A percentile compares a stretch with the other conserved stretches of the same genome.
Evolutionary conservation across 2,797 vertebrate species (phyloP).

Genomic region (Bradypus variegatus): DNA sequence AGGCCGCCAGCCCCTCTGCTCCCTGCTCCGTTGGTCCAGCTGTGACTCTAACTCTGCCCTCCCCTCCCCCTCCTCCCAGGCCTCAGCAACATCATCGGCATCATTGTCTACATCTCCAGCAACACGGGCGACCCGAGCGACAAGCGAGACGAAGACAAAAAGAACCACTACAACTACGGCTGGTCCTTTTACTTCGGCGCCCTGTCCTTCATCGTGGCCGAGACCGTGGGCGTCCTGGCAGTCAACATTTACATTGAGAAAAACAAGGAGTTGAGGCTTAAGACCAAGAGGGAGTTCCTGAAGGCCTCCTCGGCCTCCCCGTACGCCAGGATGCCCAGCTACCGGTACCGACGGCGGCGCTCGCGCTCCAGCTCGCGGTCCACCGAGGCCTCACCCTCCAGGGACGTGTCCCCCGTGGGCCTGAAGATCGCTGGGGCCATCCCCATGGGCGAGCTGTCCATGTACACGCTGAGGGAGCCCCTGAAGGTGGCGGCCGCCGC

Average conservation of each 20-base stretch:
- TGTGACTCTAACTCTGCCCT: not conserved
- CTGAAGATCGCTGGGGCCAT: conserved; percentile 84
- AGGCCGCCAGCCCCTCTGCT: not conserved
- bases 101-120: conserved; percentile 98
- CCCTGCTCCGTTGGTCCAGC: not conserved
- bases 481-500: conserved; percentile 80
- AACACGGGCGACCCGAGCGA: conserved; percentile 94
- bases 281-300: conserved; percentile 83
- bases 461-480: conserved; percentile 90
- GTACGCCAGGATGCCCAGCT: conserved; percentile 93
- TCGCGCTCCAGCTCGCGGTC: conserved; percentile 92
- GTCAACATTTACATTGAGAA: conserved; percentile 98
- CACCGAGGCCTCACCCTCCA: conserved; percentile 85
- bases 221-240: conserved; percentile 91
- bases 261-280: conserved; percentile 89
- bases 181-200: conserved; percentile 99
- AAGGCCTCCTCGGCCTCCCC: conserved; percentile 86
- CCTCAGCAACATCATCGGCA: conserved; percentile 97
- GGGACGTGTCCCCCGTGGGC: conserved; percentile 85
- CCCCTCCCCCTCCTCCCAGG: conserved; percentile 71
- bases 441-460: conserved; percentile 90
- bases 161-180: conserved; percentile 92
- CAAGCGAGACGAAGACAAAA: conserved; percentile 95
- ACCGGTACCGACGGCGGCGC: conserved; percentile 84
- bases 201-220: conserved; percentile 94